Base-by-base conservation (phyloP, 1,140 invertebrate species). In the Mylabris phalerata region DNA sequence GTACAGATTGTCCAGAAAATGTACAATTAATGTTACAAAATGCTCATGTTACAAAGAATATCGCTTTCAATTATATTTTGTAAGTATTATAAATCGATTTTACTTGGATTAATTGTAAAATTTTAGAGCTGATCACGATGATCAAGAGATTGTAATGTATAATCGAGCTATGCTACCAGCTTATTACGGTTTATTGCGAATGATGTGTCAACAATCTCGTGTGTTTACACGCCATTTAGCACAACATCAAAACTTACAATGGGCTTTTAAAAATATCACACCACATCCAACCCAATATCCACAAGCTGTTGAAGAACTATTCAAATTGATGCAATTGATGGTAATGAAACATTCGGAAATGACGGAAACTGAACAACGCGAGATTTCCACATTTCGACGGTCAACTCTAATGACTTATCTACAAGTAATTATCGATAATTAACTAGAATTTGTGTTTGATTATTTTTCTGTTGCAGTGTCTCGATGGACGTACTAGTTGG, bases 21-120 rank as follows among this genome's bases (percentile, higher is more conserved):
- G 85, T 95, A 40, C 84, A 91, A 68, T 80, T 90, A 38, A 92
- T 95, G 64, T 81, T 92, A 52, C 83, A 86, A 62, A 92, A 92
- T 76, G 84, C 82, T 60, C 84, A 86, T 71, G 88, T 92, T 62
- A 90, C 80, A 57, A 95, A 92, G 75, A 95, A 97, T 71, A 94
- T 97, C 74, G 92, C 92, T 64, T 96, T 95, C 79, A 97, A 95
- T 76, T 97, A 97, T 73, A 96, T 97, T 73, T 76, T 96, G 91
- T 95, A 80, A 87, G 89, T 83, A 39, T 48, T 26, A 11, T 40
- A 27, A 19, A 48, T 41, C 9, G 49, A 4, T 27, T 38, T 50
- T 41, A 50, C 27, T 11, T 9, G 0, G 1, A 54, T 32, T 2
- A 11, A 41, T 3, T 32, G 39, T 6, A 43, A 48, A 4, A 43